These are phyloP conservation scores for Muscicapa adusta DNA, from an alignment of 2,113 vertebrate genomes.

Conservation along the genomic window DNA sequence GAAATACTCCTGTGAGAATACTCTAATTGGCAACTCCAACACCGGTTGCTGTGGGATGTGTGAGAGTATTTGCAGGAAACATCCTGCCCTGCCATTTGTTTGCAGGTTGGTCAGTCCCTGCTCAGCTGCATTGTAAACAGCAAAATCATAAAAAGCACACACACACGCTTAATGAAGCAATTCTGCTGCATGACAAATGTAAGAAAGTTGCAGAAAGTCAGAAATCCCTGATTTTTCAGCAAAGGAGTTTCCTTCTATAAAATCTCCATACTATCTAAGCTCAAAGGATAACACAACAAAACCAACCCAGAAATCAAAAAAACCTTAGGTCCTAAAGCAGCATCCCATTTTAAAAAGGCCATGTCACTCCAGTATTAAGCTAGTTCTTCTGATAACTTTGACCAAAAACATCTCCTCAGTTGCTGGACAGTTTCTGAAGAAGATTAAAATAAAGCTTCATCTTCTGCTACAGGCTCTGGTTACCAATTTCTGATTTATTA, in stretches of 20 bases:
- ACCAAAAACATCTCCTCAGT: not conserved
- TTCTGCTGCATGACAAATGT: not conserved
- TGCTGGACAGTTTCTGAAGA: not conserved
- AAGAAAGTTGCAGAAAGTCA: not conserved
- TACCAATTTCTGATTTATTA: constrained; percentile 31
- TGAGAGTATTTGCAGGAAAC: not conserved
- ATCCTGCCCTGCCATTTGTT: not conserved
- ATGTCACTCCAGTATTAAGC: not conserved
- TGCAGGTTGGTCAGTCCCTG: not conserved
- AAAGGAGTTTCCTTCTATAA: not conserved
- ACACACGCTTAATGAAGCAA: not conserved
- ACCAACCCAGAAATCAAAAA: not conserved
- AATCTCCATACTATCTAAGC: not conserved
- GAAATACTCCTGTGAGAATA: not conserved
- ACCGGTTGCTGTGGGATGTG: not conserved
- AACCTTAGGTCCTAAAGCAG: not conserved
- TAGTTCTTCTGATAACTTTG: too few species aligned
- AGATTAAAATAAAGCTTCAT: constrained; percentile 18
- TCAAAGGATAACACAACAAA: not conserved
- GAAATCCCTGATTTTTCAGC: not conserved
- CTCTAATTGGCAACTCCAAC: not conserved
- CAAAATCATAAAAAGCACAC: not conserved
- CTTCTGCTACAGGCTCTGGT: not conserved
- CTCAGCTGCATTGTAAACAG: not conserved
- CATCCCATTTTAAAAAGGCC: not conserved